Percentiles rank a stretch among this genome's conserved stretches.
These are phyloP conservation scores for Apis laboriosa DNA, from an alignment of 1,140 invertebrate genomes.

Conservation along the genomic window DNA sequence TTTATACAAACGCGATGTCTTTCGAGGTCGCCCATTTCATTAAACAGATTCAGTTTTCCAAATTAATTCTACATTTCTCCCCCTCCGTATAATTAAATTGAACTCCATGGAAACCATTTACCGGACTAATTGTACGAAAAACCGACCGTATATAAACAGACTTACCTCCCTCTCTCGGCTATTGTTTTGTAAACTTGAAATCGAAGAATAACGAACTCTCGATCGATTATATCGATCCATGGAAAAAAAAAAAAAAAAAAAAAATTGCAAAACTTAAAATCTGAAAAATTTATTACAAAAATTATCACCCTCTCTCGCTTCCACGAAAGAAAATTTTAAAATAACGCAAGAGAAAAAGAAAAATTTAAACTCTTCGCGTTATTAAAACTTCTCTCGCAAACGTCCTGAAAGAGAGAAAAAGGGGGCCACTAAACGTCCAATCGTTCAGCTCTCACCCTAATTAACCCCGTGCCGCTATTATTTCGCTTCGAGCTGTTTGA, in stretches of 20 bases:
- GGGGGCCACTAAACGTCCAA: constrained; percentile 3
- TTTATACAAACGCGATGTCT: constrained; percentile 9
- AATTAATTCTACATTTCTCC: background rate
- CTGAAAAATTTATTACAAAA: no score
- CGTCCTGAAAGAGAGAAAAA: background rate
- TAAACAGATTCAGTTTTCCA: constrained; percentile 11
- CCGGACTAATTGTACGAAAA: background rate
- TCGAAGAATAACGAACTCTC: background rate
- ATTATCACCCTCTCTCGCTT: no score
- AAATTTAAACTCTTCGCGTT: background rate
- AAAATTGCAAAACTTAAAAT: no score
- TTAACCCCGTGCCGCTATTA: constrained; percentile 18
- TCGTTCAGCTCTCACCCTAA: constrained; percentile 8
- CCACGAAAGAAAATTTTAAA: no score
- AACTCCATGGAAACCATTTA: background rate
- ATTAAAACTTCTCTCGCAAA: background rate
- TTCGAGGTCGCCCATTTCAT: constrained; percentile 12
- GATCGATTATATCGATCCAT: no score
- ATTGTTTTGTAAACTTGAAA: background rate
- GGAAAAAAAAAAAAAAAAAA: no score
- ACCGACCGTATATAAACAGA: background rate
- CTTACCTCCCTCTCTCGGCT: background rate
- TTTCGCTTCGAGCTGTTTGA: constrained; percentile 17
- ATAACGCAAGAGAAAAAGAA: background rate
- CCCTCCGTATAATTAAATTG: constrained; percentile 2